Conservation (phyloP, 2,797 vertebrate species). For the Malacoctenus gilli region DNA sequence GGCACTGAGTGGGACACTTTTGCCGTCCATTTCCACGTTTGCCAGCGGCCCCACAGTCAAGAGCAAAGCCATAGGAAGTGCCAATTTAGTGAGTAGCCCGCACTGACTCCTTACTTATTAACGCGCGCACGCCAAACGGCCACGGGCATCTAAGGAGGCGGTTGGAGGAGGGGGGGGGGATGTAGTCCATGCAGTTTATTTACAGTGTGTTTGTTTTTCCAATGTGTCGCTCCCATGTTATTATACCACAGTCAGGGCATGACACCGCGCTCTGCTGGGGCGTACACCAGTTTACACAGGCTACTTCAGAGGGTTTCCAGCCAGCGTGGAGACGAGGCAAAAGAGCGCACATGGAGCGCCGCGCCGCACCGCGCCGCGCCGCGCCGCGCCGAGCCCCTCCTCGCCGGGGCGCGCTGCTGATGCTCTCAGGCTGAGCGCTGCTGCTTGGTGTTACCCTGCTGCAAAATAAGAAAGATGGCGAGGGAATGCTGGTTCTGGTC, state of each 20-base stretch:
- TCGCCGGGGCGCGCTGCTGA: not conserved
- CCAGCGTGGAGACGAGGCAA: not conserved
- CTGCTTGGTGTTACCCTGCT: no score
- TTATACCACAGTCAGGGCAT: conserved; percentile 35
- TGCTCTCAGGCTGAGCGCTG: not conserved
- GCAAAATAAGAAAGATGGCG: no score
- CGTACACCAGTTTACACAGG: conserved; percentile 57
- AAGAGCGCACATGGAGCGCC: conserved; percentile 16
- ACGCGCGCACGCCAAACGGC: conserved; percentile 11
- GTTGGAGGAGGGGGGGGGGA: not conserved
- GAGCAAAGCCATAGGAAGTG: conserved; percentile 85
- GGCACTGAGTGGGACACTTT: conserved; percentile 93
- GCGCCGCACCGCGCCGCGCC: no score
- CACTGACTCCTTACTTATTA: conserved; percentile 5
- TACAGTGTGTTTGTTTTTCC: conserved; percentile 22
- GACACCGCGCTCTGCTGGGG: conserved; percentile 57
- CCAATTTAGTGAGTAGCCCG: conserved; percentile 86
- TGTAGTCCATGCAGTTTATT: conserved; percentile 22
- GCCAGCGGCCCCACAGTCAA: conserved; percentile 85
- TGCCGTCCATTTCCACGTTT: conserved; percentile 95
- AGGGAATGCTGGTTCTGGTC: no score
- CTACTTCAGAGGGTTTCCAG: conserved; percentile 12
- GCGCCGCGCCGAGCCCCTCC: no score
- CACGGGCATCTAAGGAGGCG: not conserved
- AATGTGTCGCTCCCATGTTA: conserved; percentile 34